phyloP scores from a whole-genome alignment of 2,888 invertebrate genomes.

The Parnassius mnemosyne region DNA sequence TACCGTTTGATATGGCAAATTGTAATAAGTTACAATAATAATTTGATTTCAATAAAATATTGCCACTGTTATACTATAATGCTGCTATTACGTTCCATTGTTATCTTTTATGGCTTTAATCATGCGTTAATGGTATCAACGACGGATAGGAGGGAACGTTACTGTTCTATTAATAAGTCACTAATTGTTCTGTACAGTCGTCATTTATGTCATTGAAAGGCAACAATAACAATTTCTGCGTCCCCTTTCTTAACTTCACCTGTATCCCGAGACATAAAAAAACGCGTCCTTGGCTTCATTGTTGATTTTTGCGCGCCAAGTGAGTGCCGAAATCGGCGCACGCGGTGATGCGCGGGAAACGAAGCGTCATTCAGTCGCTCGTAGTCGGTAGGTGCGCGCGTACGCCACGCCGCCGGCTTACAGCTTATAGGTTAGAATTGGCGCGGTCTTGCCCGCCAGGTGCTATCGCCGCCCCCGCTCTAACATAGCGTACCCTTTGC shows the following conservation, averaged over 20 bases:
- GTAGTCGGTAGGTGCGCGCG: constrained; percentile 58
- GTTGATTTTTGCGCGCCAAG: constrained; percentile 75
- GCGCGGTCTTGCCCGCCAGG: constrained; percentile 73
- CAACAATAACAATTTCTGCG: constrained; percentile 32
- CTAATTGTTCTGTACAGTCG: constrained; percentile 16
- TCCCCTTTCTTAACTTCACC: constrained; percentile 67
- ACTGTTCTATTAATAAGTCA: constrained; percentile 23
- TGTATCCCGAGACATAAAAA: constrained; percentile 69
- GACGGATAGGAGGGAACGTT: constrained; percentile 18
- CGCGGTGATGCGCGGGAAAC: constrained; percentile 70
- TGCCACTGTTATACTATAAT: not conserved
- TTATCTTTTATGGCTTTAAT: no score
- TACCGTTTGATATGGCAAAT: not conserved
- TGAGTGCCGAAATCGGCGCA: constrained; percentile 71
- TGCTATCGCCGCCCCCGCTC: constrained; percentile 64
- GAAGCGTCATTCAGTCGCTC: constrained; percentile 46
- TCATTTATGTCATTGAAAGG: constrained; percentile 31
- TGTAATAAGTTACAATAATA: not conserved
- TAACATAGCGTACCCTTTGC: constrained; percentile 40
- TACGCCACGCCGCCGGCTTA: constrained; percentile 40
- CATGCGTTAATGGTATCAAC: not conserved
- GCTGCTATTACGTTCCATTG: not conserved
- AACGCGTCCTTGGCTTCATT: constrained; percentile 72
- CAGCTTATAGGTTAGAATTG: constrained; percentile 74
- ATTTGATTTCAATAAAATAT: not conserved